Evolutionary conservation across 2,888 invertebrate genomes (phyloP), one percentile per base, ranked within the genome.

Genomic region (Sarcophaga caerulescens): DNA sequence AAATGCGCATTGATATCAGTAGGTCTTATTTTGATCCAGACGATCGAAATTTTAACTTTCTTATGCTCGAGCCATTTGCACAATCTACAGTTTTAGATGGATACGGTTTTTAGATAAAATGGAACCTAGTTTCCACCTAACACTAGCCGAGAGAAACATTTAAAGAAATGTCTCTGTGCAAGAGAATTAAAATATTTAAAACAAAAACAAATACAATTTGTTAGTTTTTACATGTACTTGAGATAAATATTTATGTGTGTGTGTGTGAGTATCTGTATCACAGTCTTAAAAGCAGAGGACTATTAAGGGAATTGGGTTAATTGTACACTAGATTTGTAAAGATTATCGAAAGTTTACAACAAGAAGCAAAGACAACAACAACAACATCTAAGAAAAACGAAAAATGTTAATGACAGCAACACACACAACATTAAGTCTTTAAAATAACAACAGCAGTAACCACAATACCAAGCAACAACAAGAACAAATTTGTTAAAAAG

Each of bases 281-380:
- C 6, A 17, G 23, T 73, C 10, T 52, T 79, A 66, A 66, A 71
- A 66, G 47, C 59, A 71, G 68, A 73, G 57, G 21, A 65, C 77
- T 85, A 82, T 82, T 85, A 82, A 82, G 66, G 60, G 78, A 82
- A 82, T 85, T 85, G 74, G 85, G 82, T 82, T 85, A 82, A 85
- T 82, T 82, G 81, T 82, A 71, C 63, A 75, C 62, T 65, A 85
- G 82, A 82, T 82, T 66, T 68, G 75, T 79, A 57, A 70, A 71
- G 70, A 76, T 82, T 82, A 82, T 82, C 35, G 45, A 65, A 25
- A 75, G 78, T 78, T 82, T 78, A 69, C 59, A 57, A 68, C 14
- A 77, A 59, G 12, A 23, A 62, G 57, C 11, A 68, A 60, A 52
- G 17, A 60, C n/a, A 76, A 19, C 4, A 65, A 63, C n/a, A 68